A percentile compares a stretch with the other conserved stretches of the same genome.
phyloP scores from a whole-genome alignment of 2,888 invertebrate genomes.

The Aphelenchoides bicaudatus region DNA sequence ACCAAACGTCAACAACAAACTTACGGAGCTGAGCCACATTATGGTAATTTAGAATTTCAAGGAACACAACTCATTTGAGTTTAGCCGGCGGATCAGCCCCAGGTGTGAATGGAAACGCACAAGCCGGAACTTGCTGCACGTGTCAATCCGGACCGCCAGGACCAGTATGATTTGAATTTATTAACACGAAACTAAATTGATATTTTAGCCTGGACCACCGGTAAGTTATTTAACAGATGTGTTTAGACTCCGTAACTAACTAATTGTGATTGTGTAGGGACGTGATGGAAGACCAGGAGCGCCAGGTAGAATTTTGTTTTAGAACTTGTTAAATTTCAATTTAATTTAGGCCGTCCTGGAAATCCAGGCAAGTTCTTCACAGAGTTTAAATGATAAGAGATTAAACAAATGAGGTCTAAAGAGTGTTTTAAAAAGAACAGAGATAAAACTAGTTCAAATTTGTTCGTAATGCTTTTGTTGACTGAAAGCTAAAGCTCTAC shows the following conservation, averaged over 20 bases:
- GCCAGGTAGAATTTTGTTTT: slow-evolving; percentile 32
- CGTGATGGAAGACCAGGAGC: slow-evolving; percentile 55
- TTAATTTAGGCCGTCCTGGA: slow-evolving; percentile 47
- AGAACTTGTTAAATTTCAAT: no score
- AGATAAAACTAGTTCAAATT: no score
- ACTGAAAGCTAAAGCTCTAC: no score
- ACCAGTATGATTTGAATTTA: no score
- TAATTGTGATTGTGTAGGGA: slow-evolving; percentile 40
- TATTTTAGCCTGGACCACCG: no score
- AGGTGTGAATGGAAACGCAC: slow-evolving; percentile 31
- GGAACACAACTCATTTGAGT: background rate
- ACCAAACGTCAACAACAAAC: slow-evolving; percentile 33
- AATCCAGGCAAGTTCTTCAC: no score
- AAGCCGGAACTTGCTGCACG: slow-evolving; percentile 44
- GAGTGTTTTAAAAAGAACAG: no score
- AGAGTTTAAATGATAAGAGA: no score
- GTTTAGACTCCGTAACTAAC: slow-evolving; percentile 18
- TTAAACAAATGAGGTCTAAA: no score
- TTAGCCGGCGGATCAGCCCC: slow-evolving; percentile 36
- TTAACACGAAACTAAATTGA: no score
- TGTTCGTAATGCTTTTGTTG: no score
- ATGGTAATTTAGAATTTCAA: background rate
- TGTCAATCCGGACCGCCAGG: slow-evolving; percentile 58
- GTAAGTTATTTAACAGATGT: slow-evolving; percentile 16
- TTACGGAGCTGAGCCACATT: slow-evolving; percentile 23